Percentiles rank a stretch among this genome's conserved stretches.
phyloP scores from a whole-genome alignment of 2,797 vertebrate genomes.

The Alfaro cultratus region DNA sequence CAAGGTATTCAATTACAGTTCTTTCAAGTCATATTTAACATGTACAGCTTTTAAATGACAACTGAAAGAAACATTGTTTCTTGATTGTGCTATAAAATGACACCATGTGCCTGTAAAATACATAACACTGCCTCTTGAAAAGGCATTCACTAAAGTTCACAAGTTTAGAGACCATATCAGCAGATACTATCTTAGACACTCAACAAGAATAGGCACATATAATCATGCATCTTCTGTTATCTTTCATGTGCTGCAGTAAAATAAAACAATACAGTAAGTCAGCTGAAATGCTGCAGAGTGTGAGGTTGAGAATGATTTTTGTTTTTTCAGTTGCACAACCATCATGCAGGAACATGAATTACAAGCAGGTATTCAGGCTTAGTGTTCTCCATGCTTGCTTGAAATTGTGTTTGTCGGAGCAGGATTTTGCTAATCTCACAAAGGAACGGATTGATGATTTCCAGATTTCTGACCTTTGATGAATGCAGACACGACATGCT shows the following conservation, averaged over 20 bases:
- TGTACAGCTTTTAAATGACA: no score
- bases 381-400: conserved; percentile 7
- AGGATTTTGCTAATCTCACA: conserved; percentile 11
- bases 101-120: no score
- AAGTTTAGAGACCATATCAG: not conserved
- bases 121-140: no score
- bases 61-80: no score
- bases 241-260: not conserved
- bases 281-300: not conserved
- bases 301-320: not conserved
- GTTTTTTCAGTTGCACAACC: conserved; percentile 10
- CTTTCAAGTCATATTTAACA: no score
- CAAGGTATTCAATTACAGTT: no score
- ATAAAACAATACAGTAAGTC: not conserved
- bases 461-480: conserved; percentile 41
- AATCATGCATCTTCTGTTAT: conserved; percentile 8
- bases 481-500: conserved; percentile 24
- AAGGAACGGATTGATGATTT: conserved; percentile 33
- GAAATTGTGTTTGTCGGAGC: conserved; percentile 16
- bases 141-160: not conserved
- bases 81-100: no score
- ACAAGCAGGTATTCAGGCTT: conserved; percentile 24
- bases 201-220: not conserved
- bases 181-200: conserved; percentile 5
- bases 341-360: conserved; percentile 15